A percentile compares a stretch with the other conserved stretches of the same genome.
Conservation (phyloP, 2,113 vertebrate genomes). For the Blennius ocellaris region DNA sequence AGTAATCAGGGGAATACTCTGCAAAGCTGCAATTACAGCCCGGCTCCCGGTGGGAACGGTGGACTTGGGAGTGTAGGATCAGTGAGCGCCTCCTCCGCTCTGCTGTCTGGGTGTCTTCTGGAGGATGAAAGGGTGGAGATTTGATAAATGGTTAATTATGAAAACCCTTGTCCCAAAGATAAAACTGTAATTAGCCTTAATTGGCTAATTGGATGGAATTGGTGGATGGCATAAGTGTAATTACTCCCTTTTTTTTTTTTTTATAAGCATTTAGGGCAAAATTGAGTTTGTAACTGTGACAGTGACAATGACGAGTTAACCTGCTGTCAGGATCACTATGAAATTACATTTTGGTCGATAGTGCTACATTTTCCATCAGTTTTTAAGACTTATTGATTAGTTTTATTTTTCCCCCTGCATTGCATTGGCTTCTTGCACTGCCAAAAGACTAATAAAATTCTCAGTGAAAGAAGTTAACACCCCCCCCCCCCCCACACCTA, state of each 20-base stretch:
- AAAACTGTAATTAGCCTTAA: conserved; percentile 81
- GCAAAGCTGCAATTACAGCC: background rate
- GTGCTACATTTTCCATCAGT: background rate
- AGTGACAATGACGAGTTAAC: conserved; percentile 4
- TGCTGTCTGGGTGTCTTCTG: conserved; percentile 63
- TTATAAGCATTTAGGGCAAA: conserved; percentile 49
- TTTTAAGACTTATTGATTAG: background rate
- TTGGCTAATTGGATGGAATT: conserved; percentile 80
- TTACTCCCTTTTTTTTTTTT: conserved; percentile 45
- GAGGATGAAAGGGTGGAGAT: conserved; percentile 53
- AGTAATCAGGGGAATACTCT: conserved; percentile 6
- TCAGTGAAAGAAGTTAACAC: conserved; percentile 14
- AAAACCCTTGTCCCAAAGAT: conserved; percentile 77
- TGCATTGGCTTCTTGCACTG: conserved; percentile 18
- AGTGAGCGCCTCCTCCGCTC: conserved; percentile 20
- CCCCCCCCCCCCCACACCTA: background rate
- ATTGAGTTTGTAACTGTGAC: conserved; percentile 24
- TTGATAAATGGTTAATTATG: conserved; percentile 80
- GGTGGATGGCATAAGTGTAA: conserved; percentile 73
- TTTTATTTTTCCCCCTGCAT: conserved; percentile 14
- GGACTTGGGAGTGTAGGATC: conserved; percentile 24
- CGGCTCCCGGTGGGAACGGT: conserved; percentile 32
- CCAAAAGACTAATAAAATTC: conserved; percentile 46
- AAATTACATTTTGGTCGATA: background rate
- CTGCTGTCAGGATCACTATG: background rate